Evolutionary conservation across 2,888 invertebrate species (phyloP), one percentile per base, ranked within the genome.

Genomic region (Morpho achilles): DNA sequence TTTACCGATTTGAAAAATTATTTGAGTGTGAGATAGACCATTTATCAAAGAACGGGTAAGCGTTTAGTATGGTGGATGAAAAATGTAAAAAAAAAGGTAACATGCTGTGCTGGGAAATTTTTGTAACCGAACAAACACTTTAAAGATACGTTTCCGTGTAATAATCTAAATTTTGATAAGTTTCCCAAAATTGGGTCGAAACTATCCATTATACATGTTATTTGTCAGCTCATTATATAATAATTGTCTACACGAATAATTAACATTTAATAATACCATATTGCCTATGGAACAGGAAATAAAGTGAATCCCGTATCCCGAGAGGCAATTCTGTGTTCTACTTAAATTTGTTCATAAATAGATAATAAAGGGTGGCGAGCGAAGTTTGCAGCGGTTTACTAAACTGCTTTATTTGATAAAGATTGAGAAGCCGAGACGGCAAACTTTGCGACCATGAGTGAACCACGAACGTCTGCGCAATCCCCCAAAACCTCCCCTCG

Each of bases 401-500:
- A 80, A 84, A 84, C 82, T 80, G 79, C 75, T 80, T 82, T 80
- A 86, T 82, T 83, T 76, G 77, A 81, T 85, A 80, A 83, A 86
- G 82, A 85, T 84, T 83, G 82, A 62, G 62, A 63, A 55, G 63
- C 60, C 61, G 69, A 69, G 70, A 45, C 70, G 73, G 63, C 43
- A 58, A 67, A 65, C 55, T 60, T 63, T 58, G 47, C 55, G 48
- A 59, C 61, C 50, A 50, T 57, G 49, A 60, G 51, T 60, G 57
- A 53, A 60, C 51, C 50, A 52, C 49, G 53, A 42, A 56, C 48
- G 50, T 59, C 52, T 50, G 54, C 43, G 42, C 53, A 42, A 51
- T 47, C 46, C 51, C 47, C 52, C 57, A 54, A 54, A 55, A 48
- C 47, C 43, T 53, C 47, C 50, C 50, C 45, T 8, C 32, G 8